Conservation (phyloP, 2,888 invertebrate genomes). For the Iphiclides podalirius region DNA sequence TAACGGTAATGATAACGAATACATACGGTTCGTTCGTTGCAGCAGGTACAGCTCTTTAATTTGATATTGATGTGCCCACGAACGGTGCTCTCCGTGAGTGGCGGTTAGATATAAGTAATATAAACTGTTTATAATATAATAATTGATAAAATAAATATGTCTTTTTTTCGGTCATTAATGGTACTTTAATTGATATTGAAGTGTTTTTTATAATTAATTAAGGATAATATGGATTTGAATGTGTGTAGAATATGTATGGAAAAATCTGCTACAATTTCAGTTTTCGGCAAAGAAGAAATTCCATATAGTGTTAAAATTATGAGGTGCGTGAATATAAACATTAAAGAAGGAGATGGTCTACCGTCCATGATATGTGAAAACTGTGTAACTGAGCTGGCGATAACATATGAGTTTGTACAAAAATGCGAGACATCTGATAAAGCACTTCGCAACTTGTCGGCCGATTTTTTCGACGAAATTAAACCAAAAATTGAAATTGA, state of each 20-base stretch:
- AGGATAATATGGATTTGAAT: conserved; percentile 38
- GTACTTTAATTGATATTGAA: no score
- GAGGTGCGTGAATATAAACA: conserved; percentile 52
- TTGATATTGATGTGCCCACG: no score
- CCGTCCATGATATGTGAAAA: conserved; percentile 54
- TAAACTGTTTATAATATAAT: no score
- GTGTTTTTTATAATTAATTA: no score
- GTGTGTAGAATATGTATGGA: conserved; percentile 63
- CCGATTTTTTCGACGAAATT: conserved; percentile 32
- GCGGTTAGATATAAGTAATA: no score
- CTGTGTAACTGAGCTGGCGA: conserved; percentile 53
- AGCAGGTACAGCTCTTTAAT: no score
- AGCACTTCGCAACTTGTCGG: conserved; percentile 46
- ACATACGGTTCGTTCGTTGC: no score
- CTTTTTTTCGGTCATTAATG: no score
- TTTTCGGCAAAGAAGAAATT: conserved; percentile 53
- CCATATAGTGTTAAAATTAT: conserved; percentile 55
- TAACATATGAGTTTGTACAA: conserved; percentile 54
- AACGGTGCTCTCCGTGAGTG: no score
- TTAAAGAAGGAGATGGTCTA: conserved; percentile 56
- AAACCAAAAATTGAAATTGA: conserved; percentile 29
- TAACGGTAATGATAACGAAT: no score
- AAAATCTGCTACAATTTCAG: conserved; percentile 48
- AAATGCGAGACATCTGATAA: conserved; percentile 61
- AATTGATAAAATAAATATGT: no score